These are phyloP conservation scores for Atethmia centrago DNA, from an alignment of 2,888 invertebrate genomes.

Conservation along the genomic window DNA sequence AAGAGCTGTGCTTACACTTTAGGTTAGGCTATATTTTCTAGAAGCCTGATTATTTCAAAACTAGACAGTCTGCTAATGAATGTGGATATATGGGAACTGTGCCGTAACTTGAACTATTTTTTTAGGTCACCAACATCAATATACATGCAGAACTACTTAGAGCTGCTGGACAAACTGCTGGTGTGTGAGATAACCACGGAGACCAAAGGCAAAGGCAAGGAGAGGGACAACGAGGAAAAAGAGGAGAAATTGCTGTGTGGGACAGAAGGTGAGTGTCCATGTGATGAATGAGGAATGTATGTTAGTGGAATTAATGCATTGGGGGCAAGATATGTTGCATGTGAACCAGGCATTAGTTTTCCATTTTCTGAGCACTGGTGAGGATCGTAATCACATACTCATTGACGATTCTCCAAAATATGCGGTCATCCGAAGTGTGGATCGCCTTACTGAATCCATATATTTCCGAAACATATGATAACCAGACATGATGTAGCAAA, in stretches of 20 bases:
- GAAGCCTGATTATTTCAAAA: too few species aligned
- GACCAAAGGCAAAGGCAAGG: slow-evolving; percentile 78
- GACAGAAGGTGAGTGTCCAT: slow-evolving; percentile 75
- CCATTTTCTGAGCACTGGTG: background rate
- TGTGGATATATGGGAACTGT: too few species aligned
- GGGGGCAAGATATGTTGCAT: background rate
- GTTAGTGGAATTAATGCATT: too few species aligned
- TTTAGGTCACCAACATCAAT: slow-evolving; percentile 88
- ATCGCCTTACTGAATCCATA: background rate
- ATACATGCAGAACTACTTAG: slow-evolving; percentile 92
- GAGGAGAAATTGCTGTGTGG: slow-evolving; percentile 85
- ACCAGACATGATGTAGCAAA: too few species aligned
- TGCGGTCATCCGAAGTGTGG: background rate
- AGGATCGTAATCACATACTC: too few species aligned
- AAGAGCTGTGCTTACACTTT: too few species aligned
- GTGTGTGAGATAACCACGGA: slow-evolving; percentile 88
- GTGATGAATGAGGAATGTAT: too few species aligned
- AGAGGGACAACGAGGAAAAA: slow-evolving; percentile 77
- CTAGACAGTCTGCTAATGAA: too few species aligned
- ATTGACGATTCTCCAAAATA: background rate
- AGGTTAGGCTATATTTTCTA: too few species aligned
- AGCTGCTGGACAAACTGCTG: slow-evolving; percentile 91
- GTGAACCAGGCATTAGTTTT: background rate
- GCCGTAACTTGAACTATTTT: background rate
- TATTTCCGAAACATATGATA: background rate